Conservation (phyloP, 2,888 invertebrate genomes). For the Ceraclea dissimilis region DNA sequence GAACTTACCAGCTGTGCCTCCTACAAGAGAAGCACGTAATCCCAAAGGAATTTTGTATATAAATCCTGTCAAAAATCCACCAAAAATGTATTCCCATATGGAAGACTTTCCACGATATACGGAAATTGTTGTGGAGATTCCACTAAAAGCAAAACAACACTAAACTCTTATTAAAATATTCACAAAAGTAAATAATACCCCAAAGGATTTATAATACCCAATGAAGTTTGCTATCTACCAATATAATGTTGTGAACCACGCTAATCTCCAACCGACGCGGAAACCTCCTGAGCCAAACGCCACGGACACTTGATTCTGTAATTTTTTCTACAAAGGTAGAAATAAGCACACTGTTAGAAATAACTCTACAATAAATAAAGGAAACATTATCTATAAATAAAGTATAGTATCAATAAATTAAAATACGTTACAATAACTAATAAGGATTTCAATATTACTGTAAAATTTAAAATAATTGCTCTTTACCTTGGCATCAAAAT, state of each 20-base stretch:
- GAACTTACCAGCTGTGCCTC: constrained; percentile 53
- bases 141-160: constrained; percentile 37
- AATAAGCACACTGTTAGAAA: constrained; percentile 48
- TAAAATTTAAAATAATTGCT: too few relatives aligned
- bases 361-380: not conserved
- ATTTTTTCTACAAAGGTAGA: too few relatives aligned
- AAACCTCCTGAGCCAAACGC: constrained; percentile 67
- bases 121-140: constrained; percentile 54
- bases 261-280: constrained; percentile 61
- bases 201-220: too few relatives aligned
- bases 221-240: too few relatives aligned
- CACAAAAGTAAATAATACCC: too few relatives aligned
- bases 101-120: constrained; percentile 62
- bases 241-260: constrained; percentile 59
- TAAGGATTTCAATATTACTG: too few relatives aligned
- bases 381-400: too few relatives aligned
- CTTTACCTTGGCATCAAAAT: constrained; percentile 63
- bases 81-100: constrained; percentile 57
- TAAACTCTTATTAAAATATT: constrained; percentile 4
- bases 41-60: constrained; percentile 64
- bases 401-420: too few relatives aligned
- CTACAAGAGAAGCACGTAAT: constrained; percentile 58
- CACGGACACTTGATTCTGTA: constrained; percentile 62
- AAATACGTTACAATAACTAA: too few relatives aligned
- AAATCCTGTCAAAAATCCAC: constrained; percentile 58